A percentile compares a stretch with the other conserved stretches of the same genome.
These are phyloP conservation scores for Nymphalis urticae DNA, from an alignment of 2,888 invertebrate genomes.

Conservation along the genomic window DNA sequence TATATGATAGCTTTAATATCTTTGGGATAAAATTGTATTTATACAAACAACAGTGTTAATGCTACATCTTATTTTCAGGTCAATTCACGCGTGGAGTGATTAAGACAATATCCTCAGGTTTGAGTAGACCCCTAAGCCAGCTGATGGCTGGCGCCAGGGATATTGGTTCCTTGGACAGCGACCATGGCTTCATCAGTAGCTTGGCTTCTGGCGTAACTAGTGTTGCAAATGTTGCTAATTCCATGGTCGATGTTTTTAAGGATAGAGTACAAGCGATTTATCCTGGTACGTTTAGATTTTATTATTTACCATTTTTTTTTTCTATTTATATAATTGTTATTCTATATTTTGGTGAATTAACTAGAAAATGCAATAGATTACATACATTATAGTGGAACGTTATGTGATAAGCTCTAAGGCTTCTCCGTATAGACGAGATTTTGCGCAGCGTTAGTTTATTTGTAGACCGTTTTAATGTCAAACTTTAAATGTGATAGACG, in stretches of 20 bases:
- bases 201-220: constrained; percentile 69
- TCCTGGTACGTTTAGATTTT: constrained; percentile 66
- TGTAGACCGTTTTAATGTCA: no score
- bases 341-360: no score
- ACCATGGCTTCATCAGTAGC: constrained; percentile 78
- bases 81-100: constrained; percentile 75
- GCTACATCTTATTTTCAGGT: constrained; percentile 50
- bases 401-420: no score
- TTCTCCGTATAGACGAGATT: no score
- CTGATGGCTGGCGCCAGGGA: constrained; percentile 80
- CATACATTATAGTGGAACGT: no score
- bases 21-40: no score
- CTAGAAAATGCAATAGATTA: no score
- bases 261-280: constrained; percentile 80
- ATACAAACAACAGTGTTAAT: no score
- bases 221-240: constrained; percentile 66
- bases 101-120: constrained; percentile 66
- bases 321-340: no score
- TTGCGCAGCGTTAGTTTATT: no score
- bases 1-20: no score
- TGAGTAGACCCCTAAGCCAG: constrained; percentile 78
- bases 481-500: no score
- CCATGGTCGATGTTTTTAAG: constrained; percentile 74
- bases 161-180: constrained; percentile 83
- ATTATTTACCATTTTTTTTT: background rate